Base-by-base conservation (phyloP, 2,888 invertebrate species). In the Tiliacea citrago region DNA sequence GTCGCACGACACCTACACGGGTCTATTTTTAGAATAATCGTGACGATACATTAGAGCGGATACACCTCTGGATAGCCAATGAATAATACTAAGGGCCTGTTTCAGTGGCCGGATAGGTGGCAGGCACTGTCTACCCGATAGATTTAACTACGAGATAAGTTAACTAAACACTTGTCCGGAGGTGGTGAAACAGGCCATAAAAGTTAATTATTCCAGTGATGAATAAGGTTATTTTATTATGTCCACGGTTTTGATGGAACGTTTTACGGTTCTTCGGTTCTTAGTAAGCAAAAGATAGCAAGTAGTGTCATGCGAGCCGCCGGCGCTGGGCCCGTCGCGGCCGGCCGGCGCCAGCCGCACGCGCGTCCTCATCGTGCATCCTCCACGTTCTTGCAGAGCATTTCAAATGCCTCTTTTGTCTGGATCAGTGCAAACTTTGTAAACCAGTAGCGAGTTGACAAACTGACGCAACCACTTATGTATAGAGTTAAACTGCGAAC, bases 271-370 rank as follows among this genome's bases (percentile, higher is more conserved):
- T 66, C 60, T 58, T 73, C 39, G 9, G n/a, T 51, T 66, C 60
- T 58, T 73, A 62, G 60, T 71, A 65, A 79, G 85, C 75, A 68
- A 58, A 82, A 73, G 51, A 63, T 72, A 73, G 78, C 74, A 73
- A 73, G 72, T 82, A 85, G 87, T 86, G 87, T 79, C 86, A 87
- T 86, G 86, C 87, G 83, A 85, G 73, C 75, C 85, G 68, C 74
- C 63, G 73, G 82, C 77, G 63, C 71, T 55, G 18, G 10, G 42
- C 7, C 60, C 55, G 71, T 21, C 60, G 61, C 79, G 80, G 63
- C 53, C 73, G 45, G 53, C 73, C 29, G 13, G 45, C 47, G 13
- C 68, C 78, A 49, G 68, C 79, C 81, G 61, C 81, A 45, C 51
- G 63, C 75, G 68, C 47, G 21, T 21, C 39, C 69, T 55, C 60